Base-by-base conservation (phyloP, 1,140 invertebrate genomes). In the Meloidogyne hapla region DNA sequence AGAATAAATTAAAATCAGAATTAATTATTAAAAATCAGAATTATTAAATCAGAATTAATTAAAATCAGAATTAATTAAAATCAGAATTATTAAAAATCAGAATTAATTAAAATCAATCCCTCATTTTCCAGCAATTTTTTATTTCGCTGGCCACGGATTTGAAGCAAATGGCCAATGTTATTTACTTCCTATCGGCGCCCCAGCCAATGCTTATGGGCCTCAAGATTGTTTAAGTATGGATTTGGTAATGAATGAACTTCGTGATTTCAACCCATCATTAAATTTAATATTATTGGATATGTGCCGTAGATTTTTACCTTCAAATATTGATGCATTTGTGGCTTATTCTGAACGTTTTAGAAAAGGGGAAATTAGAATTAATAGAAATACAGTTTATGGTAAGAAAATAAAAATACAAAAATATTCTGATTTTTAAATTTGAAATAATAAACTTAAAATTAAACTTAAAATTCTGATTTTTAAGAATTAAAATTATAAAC, bases 111-210 rank as follows among this genome's bases (percentile, higher is more conserved):
- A 25, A 23, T 18, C 18, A 42, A 68, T 28, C 12, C 4, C 13
- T 33, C 10, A n/a, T 33, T 42, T 83, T 82, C 74, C 64, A 87
- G 86, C 85, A 70, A 87, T 89, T 21, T 89, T 89, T 73, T 89
- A 89, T 74, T 89, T 89, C 75, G 89, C 88, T 78, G 89, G 89
- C 0, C 89, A 89, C 80, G 89, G 89, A 9, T 89, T 89, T 80
- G 88, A 89, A 76, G 87, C 88, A 62, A 82, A 88, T 68, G 87
- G 87, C 15, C 84, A 88, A 69, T 88, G 88, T 67, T 89, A 88
- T 78, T 77, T 89, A 18, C 82, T 89, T 8, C 89, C 89, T 6
- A 83, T 87, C 9, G 89, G 89, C 79, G 88, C 88, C n/a, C 88
- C 87, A 9, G 79, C 82, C 5, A 85, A 86, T 8, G 87, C 85